These are phyloP conservation scores for Pseudochaenichthys georgianus DNA, from an alignment of 2,797 vertebrate genomes.

Conservation along the genomic window DNA sequence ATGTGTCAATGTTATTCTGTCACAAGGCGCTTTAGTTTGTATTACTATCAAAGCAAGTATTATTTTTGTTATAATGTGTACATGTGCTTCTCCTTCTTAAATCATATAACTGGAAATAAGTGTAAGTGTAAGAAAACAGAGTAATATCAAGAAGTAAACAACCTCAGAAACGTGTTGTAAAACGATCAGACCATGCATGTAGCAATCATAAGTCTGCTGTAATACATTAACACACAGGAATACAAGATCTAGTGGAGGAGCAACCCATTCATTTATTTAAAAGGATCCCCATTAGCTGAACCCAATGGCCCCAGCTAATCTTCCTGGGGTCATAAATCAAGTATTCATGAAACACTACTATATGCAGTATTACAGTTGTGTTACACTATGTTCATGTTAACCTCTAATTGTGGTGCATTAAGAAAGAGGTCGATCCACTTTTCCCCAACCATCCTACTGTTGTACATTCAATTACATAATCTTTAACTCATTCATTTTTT, in stretches of 20 bases:
- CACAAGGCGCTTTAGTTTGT: constrained; percentile 24
- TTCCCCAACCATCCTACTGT: not conserved
- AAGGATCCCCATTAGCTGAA: not conserved
- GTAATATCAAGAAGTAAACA: not conserved
- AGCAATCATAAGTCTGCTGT: too few relatives aligned
- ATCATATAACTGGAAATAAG: not conserved
- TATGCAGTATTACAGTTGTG: not conserved
- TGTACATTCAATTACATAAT: not conserved
- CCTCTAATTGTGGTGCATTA: not conserved
- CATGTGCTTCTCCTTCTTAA: not conserved
- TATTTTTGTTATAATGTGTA: not conserved
- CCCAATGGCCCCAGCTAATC: not conserved
- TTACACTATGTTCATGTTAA: not conserved
- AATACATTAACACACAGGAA: too few relatives aligned
- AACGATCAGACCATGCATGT: too few relatives aligned
- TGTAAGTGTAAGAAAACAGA: not conserved
- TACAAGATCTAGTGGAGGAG: too few relatives aligned
- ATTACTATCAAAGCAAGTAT: constrained; percentile 6
- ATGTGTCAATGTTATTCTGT: constrained; percentile 24
- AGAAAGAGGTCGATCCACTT: not conserved
- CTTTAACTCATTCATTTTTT: not conserved
- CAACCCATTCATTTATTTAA: not conserved
- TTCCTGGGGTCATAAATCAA: not conserved
- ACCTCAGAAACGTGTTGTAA: too few relatives aligned
- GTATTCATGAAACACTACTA: not conserved